These are phyloP conservation scores for Vidua macroura DNA, from an alignment of 2,113 vertebrate genomes.

Conservation along the genomic window DNA sequence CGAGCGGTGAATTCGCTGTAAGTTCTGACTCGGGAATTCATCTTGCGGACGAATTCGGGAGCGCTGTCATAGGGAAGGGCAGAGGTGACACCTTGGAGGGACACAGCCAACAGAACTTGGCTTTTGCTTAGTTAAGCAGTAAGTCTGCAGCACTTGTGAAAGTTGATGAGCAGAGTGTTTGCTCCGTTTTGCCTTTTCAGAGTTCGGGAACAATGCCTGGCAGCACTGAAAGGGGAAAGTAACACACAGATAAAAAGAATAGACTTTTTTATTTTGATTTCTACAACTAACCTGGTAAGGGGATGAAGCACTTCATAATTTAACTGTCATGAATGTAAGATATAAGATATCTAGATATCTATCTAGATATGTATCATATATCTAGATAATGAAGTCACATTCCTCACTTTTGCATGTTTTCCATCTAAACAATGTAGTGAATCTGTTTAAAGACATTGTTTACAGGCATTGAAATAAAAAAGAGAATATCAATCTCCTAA, in stretches of 20 bases:
- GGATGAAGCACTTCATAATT: background rate
- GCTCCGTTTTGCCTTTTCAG: background rate
- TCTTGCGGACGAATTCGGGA: fast-evolving
- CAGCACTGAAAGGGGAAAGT: background rate
- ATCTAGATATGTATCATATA: background rate
- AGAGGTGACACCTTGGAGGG: background rate
- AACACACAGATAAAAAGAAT: fast-evolving
- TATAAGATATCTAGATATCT: too few relatives aligned
- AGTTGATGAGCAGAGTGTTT: background rate
- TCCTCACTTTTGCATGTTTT: background rate
- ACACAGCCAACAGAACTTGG: background rate
- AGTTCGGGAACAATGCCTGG: background rate
- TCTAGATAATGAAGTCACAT: background rate
- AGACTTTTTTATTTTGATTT: background rate
- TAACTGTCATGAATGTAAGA: background rate
- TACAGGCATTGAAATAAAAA: background rate
- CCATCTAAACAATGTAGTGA: background rate
- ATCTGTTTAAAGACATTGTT: background rate
- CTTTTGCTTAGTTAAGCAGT: background rate
- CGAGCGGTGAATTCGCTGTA: fast-evolving
- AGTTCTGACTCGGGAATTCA: background rate
- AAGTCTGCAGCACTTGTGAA: background rate
- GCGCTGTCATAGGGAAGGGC: background rate
- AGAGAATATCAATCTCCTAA: background rate
- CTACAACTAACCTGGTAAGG: background rate